Percentiles rank a stretch among this genome's conserved stretches.
These are phyloP conservation scores for Globicephala melas DNA, from an alignment of 2,113 vertebrate genomes.

Conservation along the genomic window DNA sequence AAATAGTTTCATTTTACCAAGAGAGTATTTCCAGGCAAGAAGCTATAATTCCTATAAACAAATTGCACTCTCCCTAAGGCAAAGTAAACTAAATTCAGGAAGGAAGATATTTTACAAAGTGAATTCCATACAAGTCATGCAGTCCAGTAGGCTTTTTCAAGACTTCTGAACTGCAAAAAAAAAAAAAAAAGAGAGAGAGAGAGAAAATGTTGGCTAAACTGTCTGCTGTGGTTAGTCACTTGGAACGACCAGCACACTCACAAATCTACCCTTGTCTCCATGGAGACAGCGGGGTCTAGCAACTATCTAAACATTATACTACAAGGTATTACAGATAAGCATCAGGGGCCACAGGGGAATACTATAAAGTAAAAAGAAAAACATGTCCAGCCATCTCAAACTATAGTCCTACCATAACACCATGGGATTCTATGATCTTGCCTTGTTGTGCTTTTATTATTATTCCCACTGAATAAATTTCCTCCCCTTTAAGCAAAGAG, in stretches of 20 bases:
- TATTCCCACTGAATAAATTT: not conserved
- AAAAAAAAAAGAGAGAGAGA: not conserved
- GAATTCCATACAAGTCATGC: not conserved
- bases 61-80: not conserved
- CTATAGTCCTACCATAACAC: not conserved
- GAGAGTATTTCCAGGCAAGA: constrained; percentile 44
- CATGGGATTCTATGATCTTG: not conserved
- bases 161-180: not conserved
- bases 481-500: constrained; percentile 8
- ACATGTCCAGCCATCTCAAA: not conserved
- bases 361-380: not conserved
- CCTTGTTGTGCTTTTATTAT: constrained; percentile 16
- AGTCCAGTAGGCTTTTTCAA: not conserved
- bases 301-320: constrained; percentile 43
- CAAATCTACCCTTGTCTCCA: constrained; percentile 16
- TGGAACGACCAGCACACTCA: constrained; percentile 28
- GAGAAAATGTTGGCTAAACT: not conserved
- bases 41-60: constrained; percentile 27
- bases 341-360: not conserved
- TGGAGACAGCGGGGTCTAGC: not conserved
- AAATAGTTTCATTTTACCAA: constrained; percentile 47
- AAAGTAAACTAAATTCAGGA: constrained; percentile 50
- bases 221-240: not conserved
- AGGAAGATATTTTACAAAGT: constrained; percentile 20
- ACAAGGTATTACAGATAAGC: not conserved